Base-by-base conservation (phyloP, 1,140 invertebrate genomes). In the Drosophila burlai region DNA sequence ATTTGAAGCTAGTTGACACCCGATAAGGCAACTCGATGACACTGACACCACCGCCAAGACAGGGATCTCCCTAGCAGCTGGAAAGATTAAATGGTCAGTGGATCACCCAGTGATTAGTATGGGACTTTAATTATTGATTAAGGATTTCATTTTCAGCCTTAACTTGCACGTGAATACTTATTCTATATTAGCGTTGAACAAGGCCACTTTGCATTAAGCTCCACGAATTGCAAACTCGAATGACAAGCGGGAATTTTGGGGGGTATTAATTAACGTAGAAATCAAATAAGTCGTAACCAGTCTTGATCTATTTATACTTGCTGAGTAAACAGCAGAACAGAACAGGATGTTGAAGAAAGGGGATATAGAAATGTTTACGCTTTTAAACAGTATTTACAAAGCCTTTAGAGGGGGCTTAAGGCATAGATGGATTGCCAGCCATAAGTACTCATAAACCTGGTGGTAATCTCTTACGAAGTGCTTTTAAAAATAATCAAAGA, bases 11-110 rank as follows among this genome's bases (percentile, higher is more conserved):
- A 31, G 46, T 61, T 74, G 52, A 67, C 57, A 49, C 43, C 45
- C 45, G 80, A 77, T 81, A 82, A 71, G 49, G 67, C 65, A 31
- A 64, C 58, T 21, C 54, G 21, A 45, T 65, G 54, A 50, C 45
- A 63, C 26, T 58, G 34, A 6, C 11, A 15, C 29, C 11, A 15
- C 29, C n/a, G 29, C n/a, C 50, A 6, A 26, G 54, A 36, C 21
- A 42, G 34, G 29, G 72, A 54, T 64, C 40, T 46, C 31, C 63
- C 36, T 3, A 40, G 18, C 3, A 0, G 34, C 10, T 1, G 4
- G 6, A 2, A n/a, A 5, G 21, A n/a, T 7, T 59, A 43, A 62
- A 21, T 49, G 24, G 26, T 49, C 24, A 16, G 24, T 26, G 15
- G 21, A 26, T 54, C 9, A 2, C 15, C 9, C 7, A 18, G 46